Evolutionary conservation across 2,797 vertebrate genomes (phyloP).

Genomic region (Steatocranus sp.): DNA sequence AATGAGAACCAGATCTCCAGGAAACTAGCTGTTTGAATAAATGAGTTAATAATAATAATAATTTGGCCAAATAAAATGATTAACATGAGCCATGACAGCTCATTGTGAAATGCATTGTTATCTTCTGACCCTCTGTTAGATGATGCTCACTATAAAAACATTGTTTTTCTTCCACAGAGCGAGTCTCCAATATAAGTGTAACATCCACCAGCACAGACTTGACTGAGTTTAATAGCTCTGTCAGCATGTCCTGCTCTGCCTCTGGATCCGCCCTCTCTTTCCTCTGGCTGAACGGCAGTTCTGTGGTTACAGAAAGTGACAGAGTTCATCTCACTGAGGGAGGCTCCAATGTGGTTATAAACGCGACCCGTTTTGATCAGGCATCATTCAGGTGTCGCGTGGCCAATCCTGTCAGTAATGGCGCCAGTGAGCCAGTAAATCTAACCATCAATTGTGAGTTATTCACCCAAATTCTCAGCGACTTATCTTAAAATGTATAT

Average conservation of each 20-base stretch:
- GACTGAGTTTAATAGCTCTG: slow-evolving; percentile 15
- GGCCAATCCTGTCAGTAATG: slow-evolving; percentile 43
- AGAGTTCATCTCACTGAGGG: slow-evolving; percentile 27
- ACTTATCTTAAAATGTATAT: neutral
- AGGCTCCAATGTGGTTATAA: slow-evolving; percentile 35
- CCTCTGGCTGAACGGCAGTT: slow-evolving; percentile 64
- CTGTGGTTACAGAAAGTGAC: slow-evolving; percentile 25
- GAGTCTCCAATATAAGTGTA: neutral
- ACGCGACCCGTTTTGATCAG: slow-evolving; percentile 38
- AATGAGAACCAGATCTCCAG: too few species aligned
- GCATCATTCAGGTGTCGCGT: slow-evolving; percentile 51
- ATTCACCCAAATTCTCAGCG: neutral
- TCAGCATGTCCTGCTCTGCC: neutral
- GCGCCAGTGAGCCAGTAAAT: slow-evolving; percentile 6
- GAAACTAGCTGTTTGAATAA: too few species aligned
- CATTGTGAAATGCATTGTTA: too few species aligned
- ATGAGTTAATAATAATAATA: too few species aligned
- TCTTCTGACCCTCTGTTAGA: too few species aligned
- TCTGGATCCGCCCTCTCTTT: slow-evolving; percentile 40
- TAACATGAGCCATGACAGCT: too few species aligned
- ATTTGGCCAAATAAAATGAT: too few species aligned
- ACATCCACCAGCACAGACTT: neutral
- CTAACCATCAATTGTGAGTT: slow-evolving; percentile 60
- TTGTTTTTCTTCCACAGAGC: neutral
- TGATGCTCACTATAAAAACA: too few species aligned